Base-by-base conservation (phyloP, 2,888 invertebrate genomes). In the Sminthurinus aureus region DNA sequence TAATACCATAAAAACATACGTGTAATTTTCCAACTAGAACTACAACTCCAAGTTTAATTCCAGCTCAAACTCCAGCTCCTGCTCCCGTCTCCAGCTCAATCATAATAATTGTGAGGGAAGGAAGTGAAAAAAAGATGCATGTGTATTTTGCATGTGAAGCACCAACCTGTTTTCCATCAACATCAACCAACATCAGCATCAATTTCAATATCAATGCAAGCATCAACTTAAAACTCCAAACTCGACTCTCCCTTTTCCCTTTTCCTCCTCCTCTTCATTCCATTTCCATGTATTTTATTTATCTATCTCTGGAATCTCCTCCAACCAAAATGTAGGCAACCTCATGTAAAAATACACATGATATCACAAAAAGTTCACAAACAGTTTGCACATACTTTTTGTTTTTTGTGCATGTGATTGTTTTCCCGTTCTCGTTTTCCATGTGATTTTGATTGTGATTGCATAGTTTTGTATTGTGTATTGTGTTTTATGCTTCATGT, bases 141-240 rank as follows among this genome's bases (percentile, higher is more conserved):
- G 79, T 26, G 67, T 79, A 79, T 79, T 79, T 79, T 79, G 79
- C 79, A 79, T 79, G 79, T 79, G 66, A 66, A 38, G 79, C 26
- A 79, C 66, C 66, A 77, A 77, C 66, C 79, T 79, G 67, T 69
- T 79, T 38, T 67, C 38, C 38, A 67, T 38, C 79, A 58, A 38
- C 1, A 38, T 38, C 38, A 38, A 38, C 8, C 12, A 15, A n/a
- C 76, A 18, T 38, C 38, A 38, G 38, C 38, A 38, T 67, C 38
- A 9, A 38, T 38, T 24, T n/a, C 78, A 78, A 64, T 79, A 15
- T 76, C 2, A 2, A 15, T 50, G 50, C 69, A n/a, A 69, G n/a
- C 67, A 64, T 26, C 2, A 24, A n/a, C 66, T 13, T 67, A 18
- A 66, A 66, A 18, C 18, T 26, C 66, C 18, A 38, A 50, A 12